Conservation (phyloP, 2,888 invertebrate genomes). For the Acleris holmiana region DNA sequence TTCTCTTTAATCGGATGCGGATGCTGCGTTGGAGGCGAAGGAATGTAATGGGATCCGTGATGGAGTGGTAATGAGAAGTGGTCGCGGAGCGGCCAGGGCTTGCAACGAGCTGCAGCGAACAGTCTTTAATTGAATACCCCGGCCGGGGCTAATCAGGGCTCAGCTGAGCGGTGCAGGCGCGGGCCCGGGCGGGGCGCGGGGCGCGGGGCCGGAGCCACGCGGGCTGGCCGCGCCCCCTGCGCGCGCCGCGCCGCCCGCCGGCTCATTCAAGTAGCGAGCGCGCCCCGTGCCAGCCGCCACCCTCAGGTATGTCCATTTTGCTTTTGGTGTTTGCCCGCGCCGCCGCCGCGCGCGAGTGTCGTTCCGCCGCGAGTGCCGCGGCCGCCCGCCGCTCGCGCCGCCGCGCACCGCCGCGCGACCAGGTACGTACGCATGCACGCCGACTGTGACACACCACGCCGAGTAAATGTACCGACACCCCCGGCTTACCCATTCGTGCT, state of each 20-base stretch:
- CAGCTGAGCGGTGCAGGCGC: constrained; percentile 77
- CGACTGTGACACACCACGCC: constrained; percentile 49
- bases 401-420: constrained; percentile 41
- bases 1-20: constrained; percentile 39
- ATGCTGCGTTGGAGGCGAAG: constrained; percentile 52
- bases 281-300: constrained; percentile 81
- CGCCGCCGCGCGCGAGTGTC: constrained; percentile 76
- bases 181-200: constrained; percentile 58
- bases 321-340: constrained; percentile 80
- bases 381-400: constrained; percentile 50
- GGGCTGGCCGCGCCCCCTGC: constrained; percentile 86
- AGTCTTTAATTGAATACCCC: constrained; percentile 82
- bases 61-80: constrained; percentile 73
- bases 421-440: constrained; percentile 75
- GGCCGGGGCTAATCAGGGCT: constrained; percentile 82
- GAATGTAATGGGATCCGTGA: constrained; percentile 51
- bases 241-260: constrained; percentile 82
- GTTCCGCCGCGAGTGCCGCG: constrained; percentile 53
- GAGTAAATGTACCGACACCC: constrained; percentile 50
- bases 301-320: constrained; percentile 83
- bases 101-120: constrained; percentile 72
- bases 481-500: constrained; percentile 39
- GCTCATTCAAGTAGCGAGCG: constrained; percentile 83
- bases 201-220: constrained; percentile 80
- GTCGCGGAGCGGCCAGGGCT: constrained; percentile 56